A percentile compares a stretch with the other conserved stretches of the same genome.
These are phyloP conservation scores for Tachystola acroxantha DNA, from an alignment of 2,888 invertebrate genomes.

Conservation along the genomic window DNA sequence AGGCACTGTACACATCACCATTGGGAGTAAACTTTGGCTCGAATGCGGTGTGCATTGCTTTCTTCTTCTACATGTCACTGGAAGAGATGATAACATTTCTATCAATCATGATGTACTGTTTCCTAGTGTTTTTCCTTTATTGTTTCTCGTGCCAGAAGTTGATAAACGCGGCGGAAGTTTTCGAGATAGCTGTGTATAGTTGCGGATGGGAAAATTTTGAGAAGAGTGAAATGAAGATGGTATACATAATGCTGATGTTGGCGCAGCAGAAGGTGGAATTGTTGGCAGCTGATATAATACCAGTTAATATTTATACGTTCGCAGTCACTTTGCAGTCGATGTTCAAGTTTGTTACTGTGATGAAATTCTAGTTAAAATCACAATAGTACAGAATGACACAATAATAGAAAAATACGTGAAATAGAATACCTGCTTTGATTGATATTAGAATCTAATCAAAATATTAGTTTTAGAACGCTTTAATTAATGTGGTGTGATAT, in stretches of 20 bases:
- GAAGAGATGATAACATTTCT: constrained; percentile 45
- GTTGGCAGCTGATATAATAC: constrained; percentile 57
- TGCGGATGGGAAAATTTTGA: constrained; percentile 66
- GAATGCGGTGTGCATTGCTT: constrained; percentile 48
- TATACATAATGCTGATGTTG: constrained; percentile 46
- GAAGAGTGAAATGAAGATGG: constrained; percentile 38
- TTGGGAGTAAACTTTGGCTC: constrained; percentile 56
- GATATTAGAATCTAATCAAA: too few species aligned
- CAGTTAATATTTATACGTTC: constrained; percentile 62
- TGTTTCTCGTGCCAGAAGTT: constrained; percentile 56
- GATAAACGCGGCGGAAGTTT: constrained; percentile 49
- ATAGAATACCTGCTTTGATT: too few species aligned
- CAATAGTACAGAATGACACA: too few species aligned
- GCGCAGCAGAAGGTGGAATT: constrained; percentile 51
- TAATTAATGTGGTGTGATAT: too few species aligned
- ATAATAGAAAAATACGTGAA: too few species aligned
- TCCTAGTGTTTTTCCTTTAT: constrained; percentile 54
- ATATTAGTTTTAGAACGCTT: too few species aligned
- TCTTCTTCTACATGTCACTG: constrained; percentile 49
- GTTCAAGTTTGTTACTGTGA: constrained; percentile 59
- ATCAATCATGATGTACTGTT: constrained; percentile 49
- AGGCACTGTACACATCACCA: constrained; percentile 47
- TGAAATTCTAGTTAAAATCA: constrained; percentile 40
- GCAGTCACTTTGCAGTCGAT: constrained; percentile 52
- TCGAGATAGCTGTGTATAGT: constrained; percentile 49